Evolutionary conservation across 2,797 vertebrate species (phyloP).

Genomic region (Enteromius unitaeniatus): DNA sequence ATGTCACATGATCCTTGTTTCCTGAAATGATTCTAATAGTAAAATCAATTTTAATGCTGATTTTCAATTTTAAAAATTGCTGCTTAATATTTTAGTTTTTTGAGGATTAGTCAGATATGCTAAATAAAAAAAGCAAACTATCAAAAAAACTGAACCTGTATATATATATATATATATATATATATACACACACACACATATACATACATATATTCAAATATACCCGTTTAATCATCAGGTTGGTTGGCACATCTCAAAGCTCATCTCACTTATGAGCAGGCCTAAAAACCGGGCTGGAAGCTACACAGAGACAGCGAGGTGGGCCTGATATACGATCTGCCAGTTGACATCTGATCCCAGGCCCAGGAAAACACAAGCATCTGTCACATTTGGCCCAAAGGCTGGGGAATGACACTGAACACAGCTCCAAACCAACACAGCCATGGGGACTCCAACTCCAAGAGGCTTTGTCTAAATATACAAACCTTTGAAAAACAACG

Average conservation of each 20-base stretch:
- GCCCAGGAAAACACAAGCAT: slow-evolving; percentile 68
- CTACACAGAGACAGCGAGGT: slow-evolving; percentile 52
- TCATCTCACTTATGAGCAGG: slow-evolving; percentile 12
- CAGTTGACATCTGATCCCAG: slow-evolving; percentile 69
- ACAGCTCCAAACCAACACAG: slow-evolving; percentile 57
- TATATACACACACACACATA: no score
- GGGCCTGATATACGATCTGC: slow-evolving; percentile 67
- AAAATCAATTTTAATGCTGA: no score
- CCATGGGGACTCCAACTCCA: slow-evolving; percentile 63
- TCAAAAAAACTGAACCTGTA: no score
- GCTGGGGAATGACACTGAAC: slow-evolving; percentile 62
- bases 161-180: background rate
- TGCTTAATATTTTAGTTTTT: background rate
- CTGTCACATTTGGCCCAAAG: slow-evolving; percentile 62
- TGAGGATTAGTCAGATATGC: background rate
- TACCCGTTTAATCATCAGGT: background rate
- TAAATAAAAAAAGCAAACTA: background rate
- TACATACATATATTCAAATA: no score
- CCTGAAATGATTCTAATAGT: background rate
- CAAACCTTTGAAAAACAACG: slow-evolving; percentile 77
- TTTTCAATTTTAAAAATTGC: background rate
- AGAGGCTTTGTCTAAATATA: slow-evolving; percentile 78
- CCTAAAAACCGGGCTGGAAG: slow-evolving; percentile 43
- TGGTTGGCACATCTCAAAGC: slow-evolving; percentile 12
- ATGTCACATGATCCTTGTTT: background rate